Conservation (phyloP, 2,888 invertebrate genomes). For the Osedax frankpressi region DNA sequence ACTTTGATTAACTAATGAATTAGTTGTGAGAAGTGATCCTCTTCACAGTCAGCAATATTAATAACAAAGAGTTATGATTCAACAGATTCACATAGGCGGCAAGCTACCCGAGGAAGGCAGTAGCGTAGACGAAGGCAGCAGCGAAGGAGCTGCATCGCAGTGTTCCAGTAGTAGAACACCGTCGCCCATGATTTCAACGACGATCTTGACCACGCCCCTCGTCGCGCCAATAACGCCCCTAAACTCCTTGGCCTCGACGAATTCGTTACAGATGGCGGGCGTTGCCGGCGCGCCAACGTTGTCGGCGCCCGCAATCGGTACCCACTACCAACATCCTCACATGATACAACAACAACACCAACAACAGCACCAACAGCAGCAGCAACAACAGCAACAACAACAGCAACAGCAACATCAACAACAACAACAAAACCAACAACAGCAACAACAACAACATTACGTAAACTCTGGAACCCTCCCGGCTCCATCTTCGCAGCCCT, state of each 20-base stretch:
- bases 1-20: too few species aligned
- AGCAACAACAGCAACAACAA: conserved; percentile 18
- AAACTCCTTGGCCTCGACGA: conserved; percentile 16
- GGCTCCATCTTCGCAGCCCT: conserved; percentile 11
- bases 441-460: not conserved
- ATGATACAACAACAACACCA: not conserved
- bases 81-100: not conserved
- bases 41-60: too few species aligned
- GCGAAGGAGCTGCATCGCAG: conserved; percentile 29
- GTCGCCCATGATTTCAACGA: conserved; percentile 44
- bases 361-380: conserved; percentile 16
- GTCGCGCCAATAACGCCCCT: conserved; percentile 27
- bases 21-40: too few species aligned
- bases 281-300: conserved; percentile 7
- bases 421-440: conserved; percentile 3
- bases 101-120: conserved; percentile 24
- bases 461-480: not conserved
- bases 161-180: conserved; percentile 34
- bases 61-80: too few species aligned
- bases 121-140: conserved; percentile 30
- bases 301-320: too few species aligned
- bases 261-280: conserved; percentile 6
- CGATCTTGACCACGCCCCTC: conserved; percentile 38
- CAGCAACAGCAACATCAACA: conserved; percentile 8
- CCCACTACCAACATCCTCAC: not conserved